Evolutionary conservation across 2,888 invertebrate species (phyloP).

Genomic region (Zootermopsis nevadensis): DNA sequence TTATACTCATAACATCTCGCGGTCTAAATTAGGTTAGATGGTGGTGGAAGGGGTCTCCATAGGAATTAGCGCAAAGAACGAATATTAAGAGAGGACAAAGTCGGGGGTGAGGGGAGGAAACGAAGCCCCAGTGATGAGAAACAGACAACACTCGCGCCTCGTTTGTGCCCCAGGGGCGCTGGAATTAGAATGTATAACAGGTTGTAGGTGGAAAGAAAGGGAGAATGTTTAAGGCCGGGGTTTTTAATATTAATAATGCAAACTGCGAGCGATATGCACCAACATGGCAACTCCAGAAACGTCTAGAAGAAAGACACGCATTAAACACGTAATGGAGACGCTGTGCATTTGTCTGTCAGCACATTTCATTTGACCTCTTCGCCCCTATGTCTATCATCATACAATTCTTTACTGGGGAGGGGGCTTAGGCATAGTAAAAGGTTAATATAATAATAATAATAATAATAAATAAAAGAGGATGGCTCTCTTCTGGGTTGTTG

Average conservation of each 20-base stretch:
- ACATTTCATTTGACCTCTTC: no score
- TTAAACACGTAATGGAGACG: neutral
- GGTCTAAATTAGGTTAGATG: conserved; percentile 53
- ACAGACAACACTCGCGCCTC: conserved; percentile 44
- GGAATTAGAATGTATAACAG: conserved; percentile 52
- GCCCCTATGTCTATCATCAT: no score
- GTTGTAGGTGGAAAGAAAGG: conserved; percentile 42
- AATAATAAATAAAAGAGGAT: no score
- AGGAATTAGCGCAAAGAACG: conserved; percentile 50
- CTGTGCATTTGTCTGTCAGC: no score
- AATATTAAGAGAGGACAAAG: conserved; percentile 50
- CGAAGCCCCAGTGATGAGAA: conserved; percentile 44
- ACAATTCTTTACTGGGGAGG: no score
- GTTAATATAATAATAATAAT: no score
- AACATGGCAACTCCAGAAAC: neutral
- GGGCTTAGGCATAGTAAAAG: no score
- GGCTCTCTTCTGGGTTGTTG: no score
- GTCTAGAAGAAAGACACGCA: neutral
- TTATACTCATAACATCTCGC: conserved; percentile 47
- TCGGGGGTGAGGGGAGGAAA: conserved; percentile 29
- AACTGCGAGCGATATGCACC: neutral
- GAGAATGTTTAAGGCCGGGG: neutral
- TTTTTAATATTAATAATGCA: no score
- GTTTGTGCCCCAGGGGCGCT: conserved; percentile 44
- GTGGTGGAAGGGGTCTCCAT: conserved; percentile 41